A percentile compares a stretch with the other conserved stretches of the same genome.
These are phyloP conservation scores for Drosophila heteroneura DNA, from an alignment of 2,888 invertebrate genomes.

Conservation along the genomic window DNA sequence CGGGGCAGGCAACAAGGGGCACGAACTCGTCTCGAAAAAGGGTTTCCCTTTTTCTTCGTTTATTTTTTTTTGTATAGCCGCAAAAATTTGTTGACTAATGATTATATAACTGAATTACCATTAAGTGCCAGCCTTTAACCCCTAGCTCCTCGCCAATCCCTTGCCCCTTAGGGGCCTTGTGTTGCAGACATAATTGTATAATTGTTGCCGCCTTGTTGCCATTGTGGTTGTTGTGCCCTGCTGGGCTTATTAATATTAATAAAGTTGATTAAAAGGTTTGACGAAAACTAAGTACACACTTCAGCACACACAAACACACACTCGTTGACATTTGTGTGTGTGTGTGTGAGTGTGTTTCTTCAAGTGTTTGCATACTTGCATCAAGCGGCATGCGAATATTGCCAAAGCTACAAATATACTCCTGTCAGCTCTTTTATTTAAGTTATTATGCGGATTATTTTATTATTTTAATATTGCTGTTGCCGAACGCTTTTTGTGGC, in stretches of 20 bases:
- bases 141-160: background rate
- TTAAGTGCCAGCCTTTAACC: constrained; percentile 46
- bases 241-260: constrained; percentile 76
- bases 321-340: constrained; percentile 26
- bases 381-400: constrained; percentile 52
- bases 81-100: constrained; percentile 69
- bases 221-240: constrained; percentile 38
- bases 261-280: constrained; percentile 77
- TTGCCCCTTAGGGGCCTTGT: constrained; percentile 22
- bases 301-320: constrained; percentile 10
- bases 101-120: constrained; percentile 80
- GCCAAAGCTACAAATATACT: background rate
- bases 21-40: constrained; percentile 16
- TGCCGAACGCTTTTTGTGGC: background rate
- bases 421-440: constrained; percentile 30
- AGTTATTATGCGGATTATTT: constrained; percentile 40
- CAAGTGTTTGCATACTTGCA: constrained; percentile 38
- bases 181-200: constrained; percentile 42
- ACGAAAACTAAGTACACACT: constrained; percentile 64
- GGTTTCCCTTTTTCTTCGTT: constrained; percentile 17
- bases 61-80: background rate
- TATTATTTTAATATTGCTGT: background rate
- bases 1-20: background rate
- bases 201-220: constrained; percentile 52
- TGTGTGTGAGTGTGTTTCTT: constrained; percentile 20